Evolutionary conservation across 2,797 vertebrate genomes (phyloP).

Genomic region (Cacajao melanocephalus): DNA sequence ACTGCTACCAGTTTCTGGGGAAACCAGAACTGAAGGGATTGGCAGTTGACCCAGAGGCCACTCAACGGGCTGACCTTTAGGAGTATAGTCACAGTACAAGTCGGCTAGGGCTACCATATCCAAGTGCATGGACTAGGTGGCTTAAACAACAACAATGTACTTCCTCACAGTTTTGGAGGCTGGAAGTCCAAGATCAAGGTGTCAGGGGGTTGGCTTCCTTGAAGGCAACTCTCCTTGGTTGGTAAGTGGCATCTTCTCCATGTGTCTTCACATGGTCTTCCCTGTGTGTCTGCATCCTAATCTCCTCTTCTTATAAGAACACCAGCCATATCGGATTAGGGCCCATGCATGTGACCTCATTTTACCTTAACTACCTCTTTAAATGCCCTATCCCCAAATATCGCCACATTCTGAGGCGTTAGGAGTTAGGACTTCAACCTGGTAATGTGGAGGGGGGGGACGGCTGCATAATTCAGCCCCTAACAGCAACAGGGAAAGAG

Average conservation of each 20-base stretch:
- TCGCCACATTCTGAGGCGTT: not conserved
- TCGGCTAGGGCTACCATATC: not conserved
- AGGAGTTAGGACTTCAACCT: not conserved
- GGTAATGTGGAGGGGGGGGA: accelerated
- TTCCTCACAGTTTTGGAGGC: not conserved
- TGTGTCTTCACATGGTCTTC: not conserved
- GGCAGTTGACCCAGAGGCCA: not conserved
- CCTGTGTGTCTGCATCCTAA: not conserved
- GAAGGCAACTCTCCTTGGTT: not conserved
- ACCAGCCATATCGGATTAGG: not conserved
- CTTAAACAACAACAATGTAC: not conserved
- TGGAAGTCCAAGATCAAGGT: not conserved
- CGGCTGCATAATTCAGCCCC: not conserved
- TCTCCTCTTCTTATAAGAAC: not conserved
- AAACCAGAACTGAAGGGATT: not conserved
- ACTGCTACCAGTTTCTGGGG: too few relatives aligned
- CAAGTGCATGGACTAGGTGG: not conserved
- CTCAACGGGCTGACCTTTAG: not conserved
- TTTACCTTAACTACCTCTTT: not conserved
- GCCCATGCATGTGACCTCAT: not conserved
- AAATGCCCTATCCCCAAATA: not conserved
- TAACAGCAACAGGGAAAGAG: not conserved
- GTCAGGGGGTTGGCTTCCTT: not conserved
- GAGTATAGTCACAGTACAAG: not conserved
- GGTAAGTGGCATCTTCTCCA: not conserved